Base-by-base conservation (phyloP, 2,888 invertebrate genomes). In the Tortrix viridana region DNA sequence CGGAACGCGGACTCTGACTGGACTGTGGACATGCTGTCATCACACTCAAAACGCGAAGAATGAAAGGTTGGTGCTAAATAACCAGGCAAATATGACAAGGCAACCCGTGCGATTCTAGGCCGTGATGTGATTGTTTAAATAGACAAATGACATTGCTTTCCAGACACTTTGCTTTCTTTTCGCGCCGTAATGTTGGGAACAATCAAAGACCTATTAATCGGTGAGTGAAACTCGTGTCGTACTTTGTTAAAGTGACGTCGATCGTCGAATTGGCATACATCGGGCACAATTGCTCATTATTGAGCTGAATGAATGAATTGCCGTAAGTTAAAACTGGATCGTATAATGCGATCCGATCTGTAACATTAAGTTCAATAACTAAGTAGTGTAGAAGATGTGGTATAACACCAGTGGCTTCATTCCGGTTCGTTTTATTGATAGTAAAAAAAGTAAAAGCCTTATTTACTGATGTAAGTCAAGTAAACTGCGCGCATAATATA, bases 261-360 rank as follows among this genome's bases (percentile, higher is more conserved):
- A 32, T 58, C 47, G 20, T 58, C 48, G 52, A 58, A 63, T 56
- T 43, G 43, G 53, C 58, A 53, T 58, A 58, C 57, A 14, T 26
- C 47, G 23, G 52, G 41, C 47, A 32, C 52, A 32, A 32, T 32
- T 32, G 32, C 12, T 32, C 32, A 32, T 32, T 52, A 79, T 81
- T 81, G 73, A 75, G 74, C 72, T 75, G 74, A 77, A 79, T 80
- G 75, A 71, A 71, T 71, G 66, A 68, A 62, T 76, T 74, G 58
- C 56, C 22, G 47, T 53, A n/a, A 23, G 6, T 46, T 56, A 18
- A 52, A 54, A 49, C 14, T 38, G 44, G 44, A 62, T 50, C 56
- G 37, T 46, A 50, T 50, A 26, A 23, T 52, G 19, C 16, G 12
- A 26, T 23, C 26, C 46, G 37, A 50, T 52, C 46, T 37, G 37